Evolutionary conservation across 2,888 invertebrate genomes (phyloP).

Genomic region (Heliothis peltigera): DNA sequence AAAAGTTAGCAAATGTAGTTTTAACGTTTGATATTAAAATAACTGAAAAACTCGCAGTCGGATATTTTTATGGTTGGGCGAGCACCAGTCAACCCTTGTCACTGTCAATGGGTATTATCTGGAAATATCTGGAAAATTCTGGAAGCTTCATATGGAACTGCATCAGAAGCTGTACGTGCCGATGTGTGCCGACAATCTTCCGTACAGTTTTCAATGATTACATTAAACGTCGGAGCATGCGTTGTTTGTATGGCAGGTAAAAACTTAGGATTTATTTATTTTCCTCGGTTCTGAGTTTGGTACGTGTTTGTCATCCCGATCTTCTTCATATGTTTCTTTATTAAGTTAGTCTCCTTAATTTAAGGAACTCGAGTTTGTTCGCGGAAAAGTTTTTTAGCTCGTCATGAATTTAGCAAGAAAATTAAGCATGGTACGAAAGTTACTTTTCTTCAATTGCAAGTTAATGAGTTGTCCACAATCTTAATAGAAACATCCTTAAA

Average conservation of each 20-base stretch:
- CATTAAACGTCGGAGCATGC: conserved; percentile 52
- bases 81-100: conserved; percentile 83
- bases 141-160: conserved; percentile 83
- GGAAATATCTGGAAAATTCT: conserved; percentile 80
- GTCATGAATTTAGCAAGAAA: not conserved
- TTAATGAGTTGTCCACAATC: not conserved
- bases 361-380: not conserved
- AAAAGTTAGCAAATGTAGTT: conserved; percentile 44
- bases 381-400: not conserved
- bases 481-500: not conserved
- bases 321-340: conserved; percentile 11
- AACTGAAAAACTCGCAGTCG: conserved; percentile 80
- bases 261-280: conserved; percentile 49
- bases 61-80: conserved; percentile 83
- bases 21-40: conserved; percentile 74
- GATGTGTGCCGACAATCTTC: conserved; percentile 43
- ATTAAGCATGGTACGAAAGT: no score
- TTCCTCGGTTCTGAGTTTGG: conserved; percentile 33
- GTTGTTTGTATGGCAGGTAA: conserved; percentile 41
- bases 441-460: no score
- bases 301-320: conserved; percentile 40
- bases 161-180: conserved; percentile 66
- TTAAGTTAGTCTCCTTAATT: not conserved
- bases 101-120: conserved; percentile 84
- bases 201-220: conserved; percentile 53